phyloP scores from a whole-genome alignment of 1,140 invertebrate genomes.

The Sogatella furcifera region DNA sequence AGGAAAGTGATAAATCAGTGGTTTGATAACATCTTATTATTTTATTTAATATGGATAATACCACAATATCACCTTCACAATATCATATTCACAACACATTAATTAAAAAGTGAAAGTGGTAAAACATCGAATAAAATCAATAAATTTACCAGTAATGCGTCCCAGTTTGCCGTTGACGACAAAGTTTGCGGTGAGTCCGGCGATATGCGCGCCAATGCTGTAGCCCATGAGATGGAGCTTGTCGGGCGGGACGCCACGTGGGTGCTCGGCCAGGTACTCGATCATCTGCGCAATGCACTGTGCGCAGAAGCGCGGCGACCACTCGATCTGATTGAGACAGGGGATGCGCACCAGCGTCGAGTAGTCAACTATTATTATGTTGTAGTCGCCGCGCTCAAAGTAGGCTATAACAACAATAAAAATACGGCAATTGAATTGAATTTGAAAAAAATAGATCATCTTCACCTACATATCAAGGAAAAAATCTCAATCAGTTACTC shows the following conservation, averaged over 20 bases:
- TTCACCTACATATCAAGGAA: no score
- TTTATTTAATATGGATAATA: no score
- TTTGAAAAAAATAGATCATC: no score
- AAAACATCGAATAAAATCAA: no score
- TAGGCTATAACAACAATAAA: slow-evolving; percentile 49
- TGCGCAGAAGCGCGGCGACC: slow-evolving; percentile 69
- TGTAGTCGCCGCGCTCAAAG: slow-evolving; percentile 66
- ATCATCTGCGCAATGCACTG: slow-evolving; percentile 71
- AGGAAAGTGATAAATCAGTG: no score
- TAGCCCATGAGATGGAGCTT: slow-evolving; percentile 71
- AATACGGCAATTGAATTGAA: no score
- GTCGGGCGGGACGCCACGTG: slow-evolving; percentile 56
- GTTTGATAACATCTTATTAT: no score
- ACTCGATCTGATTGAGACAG: slow-evolving; percentile 68
- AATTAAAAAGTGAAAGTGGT: no score
- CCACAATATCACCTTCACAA: no score
- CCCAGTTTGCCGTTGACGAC: slow-evolving; percentile 54
- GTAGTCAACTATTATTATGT: slow-evolving; percentile 81
- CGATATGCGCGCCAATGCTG: slow-evolving; percentile 75
- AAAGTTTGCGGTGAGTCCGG: slow-evolving; percentile 68
- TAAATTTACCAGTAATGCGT: slow-evolving; percentile 62
- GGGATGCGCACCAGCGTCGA: slow-evolving; percentile 66
- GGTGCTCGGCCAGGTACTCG: slow-evolving; percentile 64
- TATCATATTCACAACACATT: no score
- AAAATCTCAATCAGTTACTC: no score